Conservation (phyloP, 2,888 invertebrate species). For the Phlogophora meticulosa region DNA sequence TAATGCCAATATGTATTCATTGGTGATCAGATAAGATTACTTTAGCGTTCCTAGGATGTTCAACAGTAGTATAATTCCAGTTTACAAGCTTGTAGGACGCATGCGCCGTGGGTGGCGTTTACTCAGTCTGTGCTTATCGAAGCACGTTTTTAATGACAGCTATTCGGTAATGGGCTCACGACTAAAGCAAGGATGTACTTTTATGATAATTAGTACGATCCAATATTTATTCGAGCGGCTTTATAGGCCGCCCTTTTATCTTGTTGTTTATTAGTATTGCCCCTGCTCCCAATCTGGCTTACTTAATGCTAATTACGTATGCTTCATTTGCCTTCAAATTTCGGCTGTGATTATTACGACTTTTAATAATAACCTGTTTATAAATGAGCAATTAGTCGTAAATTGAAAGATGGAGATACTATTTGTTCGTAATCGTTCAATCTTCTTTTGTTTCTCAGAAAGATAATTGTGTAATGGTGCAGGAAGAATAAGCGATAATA, state of each 20-base stretch:
- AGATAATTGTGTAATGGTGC: constrained; percentile 62
- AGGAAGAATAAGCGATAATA: constrained; percentile 67
- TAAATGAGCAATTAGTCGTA: constrained; percentile 42
- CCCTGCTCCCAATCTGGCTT: constrained; percentile 77
- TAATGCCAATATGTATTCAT: constrained; percentile 80
- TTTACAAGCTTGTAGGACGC: constrained; percentile 75
- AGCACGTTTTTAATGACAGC: constrained; percentile 84
- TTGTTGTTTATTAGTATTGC: constrained; percentile 85
- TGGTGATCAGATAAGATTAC: constrained; percentile 77
- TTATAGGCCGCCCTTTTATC: constrained; percentile 84
- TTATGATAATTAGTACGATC: constrained; percentile 89
- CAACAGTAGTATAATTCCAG: constrained; percentile 79
- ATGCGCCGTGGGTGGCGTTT: constrained; percentile 83
- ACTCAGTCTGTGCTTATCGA: constrained; percentile 77
- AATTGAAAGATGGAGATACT: constrained; percentile 25
- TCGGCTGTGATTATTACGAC: constrained; percentile 62
- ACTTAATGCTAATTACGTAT: constrained; percentile 79
- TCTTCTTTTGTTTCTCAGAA: constrained; percentile 50
- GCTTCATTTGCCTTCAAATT: constrained; percentile 73
- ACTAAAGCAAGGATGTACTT: constrained; percentile 82
- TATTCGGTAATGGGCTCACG: constrained; percentile 86
- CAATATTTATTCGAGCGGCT: constrained; percentile 86
- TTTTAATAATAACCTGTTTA: constrained; percentile 51
- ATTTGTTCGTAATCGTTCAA: constrained; percentile 38
- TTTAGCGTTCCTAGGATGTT: constrained; percentile 76